Evolutionary conservation across 2,888 invertebrate species (phyloP).

Genomic region (Teinopalpus imperialis): DNA sequence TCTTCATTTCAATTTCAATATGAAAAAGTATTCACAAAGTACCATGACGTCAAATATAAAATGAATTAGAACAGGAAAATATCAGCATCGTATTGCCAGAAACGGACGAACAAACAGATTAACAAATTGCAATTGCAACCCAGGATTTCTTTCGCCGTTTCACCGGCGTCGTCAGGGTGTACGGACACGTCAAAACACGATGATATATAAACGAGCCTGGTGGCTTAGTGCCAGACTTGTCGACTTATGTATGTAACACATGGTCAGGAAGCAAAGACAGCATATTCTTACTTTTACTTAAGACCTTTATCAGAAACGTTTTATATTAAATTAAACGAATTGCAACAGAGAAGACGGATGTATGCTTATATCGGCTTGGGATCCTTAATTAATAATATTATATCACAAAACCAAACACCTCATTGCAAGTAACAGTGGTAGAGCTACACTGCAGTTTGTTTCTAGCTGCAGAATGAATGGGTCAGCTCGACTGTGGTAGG

Average conservation of each 20-base stretch:
- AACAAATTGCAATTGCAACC: slow-evolving; percentile 32
- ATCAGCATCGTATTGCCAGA: slow-evolving; percentile 1
- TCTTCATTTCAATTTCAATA: not conserved
- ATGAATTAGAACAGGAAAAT: not conserved
- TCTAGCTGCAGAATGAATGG: too few species aligned
- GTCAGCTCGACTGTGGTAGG: too few species aligned
- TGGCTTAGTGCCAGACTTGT: slow-evolving; percentile 70
- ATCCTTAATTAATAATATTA: too few species aligned
- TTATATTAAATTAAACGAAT: too few species aligned
- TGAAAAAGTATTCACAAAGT: not conserved
- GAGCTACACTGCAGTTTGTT: too few species aligned
- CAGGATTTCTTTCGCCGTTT: slow-evolving; percentile 47
- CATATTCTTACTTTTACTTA: not conserved
- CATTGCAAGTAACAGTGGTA: too few species aligned
- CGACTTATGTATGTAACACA: slow-evolving; percentile 44
- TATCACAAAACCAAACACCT: too few species aligned
- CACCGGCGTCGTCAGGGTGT: slow-evolving; percentile 51
- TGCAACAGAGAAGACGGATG: too few species aligned
- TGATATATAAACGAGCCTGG: slow-evolving; percentile 67
- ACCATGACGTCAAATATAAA: not conserved
- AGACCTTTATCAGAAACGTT: too few species aligned
- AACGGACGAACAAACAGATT: slow-evolving; percentile 29
- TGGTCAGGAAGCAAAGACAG: slow-evolving; percentile 24
- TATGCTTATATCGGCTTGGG: too few species aligned
- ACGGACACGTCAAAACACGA: slow-evolving; percentile 66